Evolutionary conservation across 2,797 vertebrate genomes (phyloP).

Genomic region (Galago senegalensis): DNA sequence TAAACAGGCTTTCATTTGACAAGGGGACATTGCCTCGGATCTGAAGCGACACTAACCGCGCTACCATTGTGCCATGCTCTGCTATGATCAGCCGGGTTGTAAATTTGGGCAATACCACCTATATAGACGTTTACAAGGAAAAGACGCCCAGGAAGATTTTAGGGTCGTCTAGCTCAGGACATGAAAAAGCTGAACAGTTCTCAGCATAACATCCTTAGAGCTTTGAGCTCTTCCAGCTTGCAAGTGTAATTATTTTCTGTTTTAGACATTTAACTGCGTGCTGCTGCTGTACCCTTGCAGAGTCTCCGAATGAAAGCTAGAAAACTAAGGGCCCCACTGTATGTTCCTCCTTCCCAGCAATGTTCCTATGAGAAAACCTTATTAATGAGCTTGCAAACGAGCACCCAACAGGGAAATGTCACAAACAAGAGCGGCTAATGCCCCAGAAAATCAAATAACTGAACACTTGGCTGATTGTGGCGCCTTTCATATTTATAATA

Average conservation of each 20-base stretch:
- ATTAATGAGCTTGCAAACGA: constrained; percentile 92
- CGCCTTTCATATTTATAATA: constrained; percentile 88
- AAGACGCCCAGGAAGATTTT: not conserved
- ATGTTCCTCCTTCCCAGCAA: constrained; percentile 77
- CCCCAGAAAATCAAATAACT: constrained; percentile 92
- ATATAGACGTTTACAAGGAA: not conserved
- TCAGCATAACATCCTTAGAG: constrained; percentile 48
- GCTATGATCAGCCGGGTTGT: constrained; percentile 39
- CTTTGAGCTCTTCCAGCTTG: constrained; percentile 62
- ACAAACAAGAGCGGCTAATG: constrained; percentile 91
- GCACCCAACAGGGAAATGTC: constrained; percentile 92
- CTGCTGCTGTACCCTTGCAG: constrained; percentile 53
- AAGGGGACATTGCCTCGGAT: constrained; percentile 62
- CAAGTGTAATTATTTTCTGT: constrained; percentile 69
- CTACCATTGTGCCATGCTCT: not conserved
- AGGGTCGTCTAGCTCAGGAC: constrained; percentile 68
- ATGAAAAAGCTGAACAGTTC: constrained; percentile 67
- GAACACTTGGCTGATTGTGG: constrained; percentile 89
- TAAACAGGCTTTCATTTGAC: constrained; percentile 75
- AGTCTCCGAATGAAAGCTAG: constrained; percentile 64
- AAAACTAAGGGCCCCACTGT: constrained; percentile 64
- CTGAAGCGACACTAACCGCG: constrained; percentile 28
- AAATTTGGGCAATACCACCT: constrained; percentile 38
- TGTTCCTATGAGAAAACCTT: constrained; percentile 88
- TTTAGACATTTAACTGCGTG: constrained; percentile 40